A percentile compares a stretch with the other conserved stretches of the same genome.
These are phyloP conservation scores for Nematolebias whitei DNA, from an alignment of 2,113 vertebrate species.

Conservation along the genomic window DNA sequence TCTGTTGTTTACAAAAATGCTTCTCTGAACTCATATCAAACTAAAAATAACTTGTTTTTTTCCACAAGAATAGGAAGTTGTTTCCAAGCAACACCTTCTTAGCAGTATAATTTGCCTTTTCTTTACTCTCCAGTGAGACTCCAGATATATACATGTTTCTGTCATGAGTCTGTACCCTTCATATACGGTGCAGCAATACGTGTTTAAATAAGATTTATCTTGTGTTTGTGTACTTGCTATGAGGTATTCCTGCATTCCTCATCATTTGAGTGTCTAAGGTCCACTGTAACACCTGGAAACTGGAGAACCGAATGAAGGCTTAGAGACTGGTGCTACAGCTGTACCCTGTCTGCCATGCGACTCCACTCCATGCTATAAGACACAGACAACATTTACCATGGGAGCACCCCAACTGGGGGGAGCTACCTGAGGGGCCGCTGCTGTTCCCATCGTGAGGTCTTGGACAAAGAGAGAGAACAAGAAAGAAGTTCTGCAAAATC, in stretches of 20 bases:
- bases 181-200: not conserved
- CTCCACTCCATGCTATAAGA: conserved; percentile 79
- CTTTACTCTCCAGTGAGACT: conserved; percentile 60
- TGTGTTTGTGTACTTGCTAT: not conserved
- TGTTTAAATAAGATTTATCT: not conserved
- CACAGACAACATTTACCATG: conserved; percentile 89
- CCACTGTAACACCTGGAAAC: conserved; percentile 32
- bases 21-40: not conserved
- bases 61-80: conserved; percentile 33
- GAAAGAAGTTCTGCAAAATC: conserved; percentile 44
- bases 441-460: conserved; percentile 94
- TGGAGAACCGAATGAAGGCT: conserved; percentile 61
- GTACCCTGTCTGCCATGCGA: conserved; percentile 72
- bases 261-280: conserved; percentile 5
- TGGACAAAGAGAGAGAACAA: conserved; percentile 36
- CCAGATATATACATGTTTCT: conserved; percentile 4
- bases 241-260: not conserved
- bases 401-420: conserved; percentile 93
- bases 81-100: conserved; percentile 53
- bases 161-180: not conserved
- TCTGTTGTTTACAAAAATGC: conserved; percentile 3
- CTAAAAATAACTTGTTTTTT: conserved; percentile 18
- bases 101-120: conserved; percentile 29
- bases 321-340: conserved; percentile 46
- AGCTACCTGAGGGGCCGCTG: conserved; percentile 96